Base-by-base conservation (phyloP, 1,140 invertebrate genomes). In the Palaemon carinicauda region DNA sequence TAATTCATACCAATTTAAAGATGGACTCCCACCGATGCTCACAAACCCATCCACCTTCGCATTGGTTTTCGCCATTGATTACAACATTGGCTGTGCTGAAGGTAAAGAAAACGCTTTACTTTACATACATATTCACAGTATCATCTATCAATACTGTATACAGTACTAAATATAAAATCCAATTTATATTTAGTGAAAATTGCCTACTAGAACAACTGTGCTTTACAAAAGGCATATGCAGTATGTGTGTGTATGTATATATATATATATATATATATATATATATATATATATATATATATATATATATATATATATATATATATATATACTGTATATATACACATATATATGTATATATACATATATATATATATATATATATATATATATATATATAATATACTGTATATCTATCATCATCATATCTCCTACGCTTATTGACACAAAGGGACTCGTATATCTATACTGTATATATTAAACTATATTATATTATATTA, bases 1-100 rank as follows among this genome's bases (percentile, higher is more conserved):
- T 41, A 41, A 41, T 41, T 41, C 90, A 90, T 1, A 96, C 95
- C 96, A 97, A 97, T 86, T 95, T 95, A 90, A 92, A 94, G 89
- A 97, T 96, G 90, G 95, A 94, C 4, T 94, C 91, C 96, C 96
- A 97, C 21, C 96, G 94, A 91, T 98, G 97, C 91, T 98, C 96
- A 90, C 97, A 98, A 0, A 97, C 91, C 96, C 96, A 98, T 1
- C 96, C 96, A 89, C 95, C 94, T 0, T 92, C 93, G 90, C 96
- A 97, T 1, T 92, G 93, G 3, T 93, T 92, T 89, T 96, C 93
- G 17, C 92, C 80, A 53, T 94, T 94, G 52, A 96, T 94, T 24
- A 91, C 92, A 3, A 95, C 94, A 19, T 93, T 93, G 17, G 94
- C 92, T 21, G 88, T 88, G 73, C 88, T 86, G 78, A n/a, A n/a